Base-by-base conservation (phyloP, 2,797 vertebrate species). In the Sternarchorhynchus goeldii region DNA sequence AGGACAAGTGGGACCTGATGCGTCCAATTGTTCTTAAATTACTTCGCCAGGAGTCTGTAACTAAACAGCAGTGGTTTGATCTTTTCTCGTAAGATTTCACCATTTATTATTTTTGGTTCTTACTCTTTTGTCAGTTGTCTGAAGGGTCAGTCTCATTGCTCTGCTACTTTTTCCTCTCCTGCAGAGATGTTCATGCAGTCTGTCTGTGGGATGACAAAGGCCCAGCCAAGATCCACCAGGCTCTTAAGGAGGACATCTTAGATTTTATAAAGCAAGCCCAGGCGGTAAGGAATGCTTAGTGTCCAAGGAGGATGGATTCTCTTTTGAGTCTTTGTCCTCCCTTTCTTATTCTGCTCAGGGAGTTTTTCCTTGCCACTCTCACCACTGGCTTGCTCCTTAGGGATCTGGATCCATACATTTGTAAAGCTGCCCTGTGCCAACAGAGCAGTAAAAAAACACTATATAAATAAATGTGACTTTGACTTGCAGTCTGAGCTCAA, bases 251-350 rank as follows among this genome's bases (percentile, higher is more conserved):
- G 90, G 97, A 99, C 89, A 99, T 99, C 85, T 93, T 99, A 89
- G 97, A 99, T 85, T 99, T 99, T 91, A 99, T 99, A 89, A 99
- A 98, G 91, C 97, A 99, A 95, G 97, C 97, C 88, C 97, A 99
- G 91, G 97, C 96, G 77, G 95, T 96, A 73, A 85, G 79, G 20
- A 57, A 58, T 66, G 21, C 41, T 74, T 16, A 62, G 50, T 12
- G 36, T 12, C 17, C 69, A 64, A 89, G 90, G 85, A 88, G 18
- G 7, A 12, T 64, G 34, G 29, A 21, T 21, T 63, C 60, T 3
- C 10, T 16, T 7, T 16, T 7, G 6, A 36, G 34, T 4, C 34
- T 36, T 36, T 4, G 6, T 36, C 6, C 34, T 36, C 4, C 34
- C 34, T 12, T 50, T 2, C 45, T 50, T 50, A 2, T 50, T 50